These are phyloP conservation scores for Chironomus tentans DNA, from an alignment of 2,888 invertebrate species.

Conservation along the genomic window DNA sequence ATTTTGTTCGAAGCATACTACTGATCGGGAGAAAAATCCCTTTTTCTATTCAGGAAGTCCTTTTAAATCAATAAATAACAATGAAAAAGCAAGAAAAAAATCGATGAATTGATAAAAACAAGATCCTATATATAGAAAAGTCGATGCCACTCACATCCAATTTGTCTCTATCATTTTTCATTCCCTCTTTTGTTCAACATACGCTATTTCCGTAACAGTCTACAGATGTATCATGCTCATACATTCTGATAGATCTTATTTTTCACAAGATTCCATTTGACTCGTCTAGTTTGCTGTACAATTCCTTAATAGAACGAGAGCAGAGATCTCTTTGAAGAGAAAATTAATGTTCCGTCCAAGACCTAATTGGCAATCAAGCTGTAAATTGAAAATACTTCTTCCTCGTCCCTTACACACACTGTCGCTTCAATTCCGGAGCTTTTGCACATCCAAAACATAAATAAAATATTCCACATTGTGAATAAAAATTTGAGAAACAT, in stretches of 20 bases:
- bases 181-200: not conserved
- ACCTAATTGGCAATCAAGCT: not conserved
- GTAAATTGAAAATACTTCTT: not conserved
- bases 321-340: not conserved
- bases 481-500: too few relatives aligned
- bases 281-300: not conserved
- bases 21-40: too few relatives aligned
- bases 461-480: too few relatives aligned
- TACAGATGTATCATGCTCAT: not conserved
- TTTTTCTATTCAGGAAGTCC: too few relatives aligned
- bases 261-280: not conserved
- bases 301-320: too few relatives aligned
- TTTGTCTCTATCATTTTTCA: not conserved
- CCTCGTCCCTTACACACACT: not conserved
- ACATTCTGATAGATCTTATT: not conserved
- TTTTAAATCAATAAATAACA: too few relatives aligned
- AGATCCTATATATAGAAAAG: too few relatives aligned
- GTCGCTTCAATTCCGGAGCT: not conserved
- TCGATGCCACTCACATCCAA: not conserved
- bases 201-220: not conserved
- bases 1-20: too few relatives aligned
- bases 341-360: not conserved
- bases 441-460: too few relatives aligned
- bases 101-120: too few relatives aligned
- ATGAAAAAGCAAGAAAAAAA: too few relatives aligned